phyloP scores from a whole-genome alignment of 1,140 invertebrate species.

The Epicauta chinensis region DNA sequence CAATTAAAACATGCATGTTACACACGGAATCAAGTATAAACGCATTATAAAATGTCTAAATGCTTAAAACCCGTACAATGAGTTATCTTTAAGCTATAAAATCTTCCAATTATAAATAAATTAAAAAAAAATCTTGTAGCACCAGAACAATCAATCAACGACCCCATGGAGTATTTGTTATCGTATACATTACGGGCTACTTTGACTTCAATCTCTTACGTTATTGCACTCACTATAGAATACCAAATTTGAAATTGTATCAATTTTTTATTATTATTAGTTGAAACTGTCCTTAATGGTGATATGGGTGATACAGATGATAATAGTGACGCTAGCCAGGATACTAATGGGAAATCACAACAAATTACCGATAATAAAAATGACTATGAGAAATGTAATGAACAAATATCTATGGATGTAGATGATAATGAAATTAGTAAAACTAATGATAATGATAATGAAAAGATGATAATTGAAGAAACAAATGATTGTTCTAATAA shows the following conservation, averaged over 20 bases:
- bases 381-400: conserved; percentile 24
- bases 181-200: too few species aligned
- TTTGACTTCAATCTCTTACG: too few species aligned
- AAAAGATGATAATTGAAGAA: conserved; percentile 25
- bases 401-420: conserved; percentile 10
- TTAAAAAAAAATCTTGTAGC: too few species aligned
- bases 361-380: conserved; percentile 18
- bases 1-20: too few species aligned
- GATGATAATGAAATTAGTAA: conserved; percentile 20
- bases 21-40: too few species aligned
- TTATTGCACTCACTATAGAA: too few species aligned
- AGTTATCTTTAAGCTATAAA: too few species aligned
- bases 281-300: conserved; percentile 39
- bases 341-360: conserved; percentile 1
- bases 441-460: conserved; percentile 19
- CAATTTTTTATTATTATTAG: conserved; percentile 29
- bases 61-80: too few species aligned
- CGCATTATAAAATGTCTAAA: too few species aligned
- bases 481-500: neutral
- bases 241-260: neutral
- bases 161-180: too few species aligned
- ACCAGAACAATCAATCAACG: too few species aligned
- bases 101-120: too few species aligned
- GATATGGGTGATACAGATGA: conserved; percentile 39
- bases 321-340: conserved; percentile 23